Conservation (phyloP, 2,113 vertebrate species). For the Sprattus sprattus region DNA sequence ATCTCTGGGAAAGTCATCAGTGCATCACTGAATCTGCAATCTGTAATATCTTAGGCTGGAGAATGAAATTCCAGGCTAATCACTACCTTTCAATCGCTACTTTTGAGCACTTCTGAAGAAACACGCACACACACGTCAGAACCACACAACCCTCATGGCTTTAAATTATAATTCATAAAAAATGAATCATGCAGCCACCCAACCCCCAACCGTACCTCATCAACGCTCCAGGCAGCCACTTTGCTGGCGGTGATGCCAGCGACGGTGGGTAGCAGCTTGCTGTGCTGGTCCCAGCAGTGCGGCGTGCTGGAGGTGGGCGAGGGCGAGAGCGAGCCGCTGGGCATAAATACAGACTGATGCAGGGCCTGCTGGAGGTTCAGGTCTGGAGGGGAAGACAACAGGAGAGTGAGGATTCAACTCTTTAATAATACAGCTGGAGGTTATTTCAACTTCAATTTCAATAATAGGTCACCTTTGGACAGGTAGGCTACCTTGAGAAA, state of each 20-base stretch:
- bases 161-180: not conserved
- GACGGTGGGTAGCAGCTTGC: constrained; percentile 83
- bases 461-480: no score
- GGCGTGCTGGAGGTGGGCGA: constrained; percentile 69
- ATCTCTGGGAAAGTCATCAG: not conserved
- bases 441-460: no score
- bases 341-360: constrained; percentile 76
- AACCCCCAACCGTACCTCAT: constrained; percentile 67
- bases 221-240: constrained; percentile 84
- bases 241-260: constrained; percentile 83
- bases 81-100: not conserved
- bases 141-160: not conserved
- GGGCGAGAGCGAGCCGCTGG: constrained; percentile 75
- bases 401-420: not conserved
- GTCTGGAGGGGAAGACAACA: constrained; percentile 49
- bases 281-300: constrained; percentile 84
- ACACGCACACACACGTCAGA: not conserved
- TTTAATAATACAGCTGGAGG: no score
- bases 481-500: no score
- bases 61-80: not conserved
- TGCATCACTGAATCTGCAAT: not conserved
- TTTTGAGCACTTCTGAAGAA: not conserved
- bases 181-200: not conserved
- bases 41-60: not conserved
- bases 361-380: constrained; percentile 67